Conservation (phyloP, 1,140 invertebrate species). For the Phymastichus coffea region DNA sequence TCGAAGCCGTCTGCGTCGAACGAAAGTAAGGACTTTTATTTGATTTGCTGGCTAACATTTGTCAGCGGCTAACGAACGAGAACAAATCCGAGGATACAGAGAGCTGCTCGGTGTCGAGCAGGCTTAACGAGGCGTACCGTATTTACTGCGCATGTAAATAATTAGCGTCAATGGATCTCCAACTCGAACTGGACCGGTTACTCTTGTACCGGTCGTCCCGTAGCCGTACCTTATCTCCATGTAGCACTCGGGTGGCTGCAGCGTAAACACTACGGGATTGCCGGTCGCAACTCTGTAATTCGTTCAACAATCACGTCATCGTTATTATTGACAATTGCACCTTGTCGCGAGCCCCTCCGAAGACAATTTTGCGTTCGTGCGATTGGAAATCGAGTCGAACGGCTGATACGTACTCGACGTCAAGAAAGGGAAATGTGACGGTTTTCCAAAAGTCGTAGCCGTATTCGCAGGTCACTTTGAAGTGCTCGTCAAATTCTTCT, state of each 20-base stretch:
- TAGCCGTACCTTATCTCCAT: slow-evolving; percentile 93
- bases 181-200: slow-evolving; percentile 85
- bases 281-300: slow-evolving; percentile 84
- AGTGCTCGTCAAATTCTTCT: slow-evolving; percentile 93
- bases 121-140: slow-evolving; percentile 70
- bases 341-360: no score
- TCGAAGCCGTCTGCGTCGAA: slow-evolving; percentile 92
- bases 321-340: no score
- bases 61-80: no score
- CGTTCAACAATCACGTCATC: not conserved
- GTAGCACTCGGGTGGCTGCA: slow-evolving; percentile 90
- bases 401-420: slow-evolving; percentile 91
- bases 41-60: no score
- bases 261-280: slow-evolving; percentile 90
- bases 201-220: slow-evolving; percentile 77
- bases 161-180: slow-evolving; percentile 89
- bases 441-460: slow-evolving; percentile 97
- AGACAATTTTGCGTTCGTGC: no score
- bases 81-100: no score
- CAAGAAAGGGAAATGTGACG: slow-evolving; percentile 90
- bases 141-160: slow-evolving; percentile 93
- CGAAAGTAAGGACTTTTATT: no score
- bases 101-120: no score
- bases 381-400: no score
- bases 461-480: slow-evolving; percentile 95